phyloP scores from a whole-genome alignment of 92 coral and sea anemone species.

The Nematostella vectensis region DNA sequence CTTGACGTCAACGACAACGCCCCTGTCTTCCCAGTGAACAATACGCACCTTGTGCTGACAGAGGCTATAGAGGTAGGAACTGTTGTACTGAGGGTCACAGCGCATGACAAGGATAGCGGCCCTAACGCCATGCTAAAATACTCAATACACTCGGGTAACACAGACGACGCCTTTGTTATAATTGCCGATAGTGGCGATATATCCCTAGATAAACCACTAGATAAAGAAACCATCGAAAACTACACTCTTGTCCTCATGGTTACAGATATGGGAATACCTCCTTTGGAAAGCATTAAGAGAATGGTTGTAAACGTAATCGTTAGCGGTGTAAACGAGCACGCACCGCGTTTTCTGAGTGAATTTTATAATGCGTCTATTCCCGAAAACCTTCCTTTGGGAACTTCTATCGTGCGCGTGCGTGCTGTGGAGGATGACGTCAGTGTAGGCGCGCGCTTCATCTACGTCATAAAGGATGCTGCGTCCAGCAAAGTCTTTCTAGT shows the following conservation, averaged over 20 bases:
- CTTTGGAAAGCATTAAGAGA: constrained; percentile 11
- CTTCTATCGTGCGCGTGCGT: constrained; percentile 21
- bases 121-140: neutral
- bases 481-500: constrained; percentile 17
- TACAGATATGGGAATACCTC: constrained; percentile 28
- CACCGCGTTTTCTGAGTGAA: constrained; percentile 24
- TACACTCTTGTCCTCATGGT: constrained; percentile 18
- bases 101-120: constrained; percentile 8
- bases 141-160: constrained; percentile 27
- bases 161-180: constrained; percentile 18
- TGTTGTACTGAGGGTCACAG: neutral
- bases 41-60: constrained; percentile 1
- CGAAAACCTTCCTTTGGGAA: constrained; percentile 31
- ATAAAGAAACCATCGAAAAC: constrained; percentile 15
- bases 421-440: constrained; percentile 25
- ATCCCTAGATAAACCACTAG: constrained; percentile 15
- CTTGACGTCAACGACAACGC: constrained; percentile 44
- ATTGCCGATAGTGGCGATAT: constrained; percentile 21
- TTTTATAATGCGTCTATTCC: constrained; percentile 14
- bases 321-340: constrained; percentile 21
- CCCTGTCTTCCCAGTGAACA: constrained; percentile 19
- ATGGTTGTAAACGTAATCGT: constrained; percentile 23
- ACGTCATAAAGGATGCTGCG: constrained; percentile 20
- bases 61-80: neutral
- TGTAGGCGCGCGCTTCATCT: constrained; percentile 4